Evolutionary conservation across 1,140 invertebrate genomes (phyloP).

Genomic region (Neodiprion pinetum): DNA sequence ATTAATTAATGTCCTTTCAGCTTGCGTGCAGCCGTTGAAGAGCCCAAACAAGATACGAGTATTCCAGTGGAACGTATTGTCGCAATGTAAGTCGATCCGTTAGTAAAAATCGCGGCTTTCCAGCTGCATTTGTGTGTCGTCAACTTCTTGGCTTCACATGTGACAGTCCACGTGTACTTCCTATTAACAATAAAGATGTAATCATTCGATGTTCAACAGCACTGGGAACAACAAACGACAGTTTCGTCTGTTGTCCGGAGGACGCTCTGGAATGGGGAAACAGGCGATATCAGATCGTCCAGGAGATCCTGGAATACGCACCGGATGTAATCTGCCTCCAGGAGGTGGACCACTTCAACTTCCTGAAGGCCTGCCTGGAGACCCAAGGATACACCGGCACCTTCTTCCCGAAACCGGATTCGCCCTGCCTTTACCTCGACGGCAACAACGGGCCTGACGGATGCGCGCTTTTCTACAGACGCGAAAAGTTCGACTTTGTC

Average conservation of each 20-base stretch:
- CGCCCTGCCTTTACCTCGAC: slow-evolving; percentile 76
- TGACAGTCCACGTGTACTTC: background rate
- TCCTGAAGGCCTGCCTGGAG: slow-evolving; percentile 68
- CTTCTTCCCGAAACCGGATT: slow-evolving; percentile 82
- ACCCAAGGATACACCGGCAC: slow-evolving; percentile 73
- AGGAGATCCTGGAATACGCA: slow-evolving; percentile 74
- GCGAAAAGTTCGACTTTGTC: slow-evolving; percentile 69
- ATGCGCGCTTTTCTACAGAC: slow-evolving; percentile 78
- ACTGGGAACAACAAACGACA: slow-evolving; percentile 74
- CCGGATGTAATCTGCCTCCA: slow-evolving; percentile 76
- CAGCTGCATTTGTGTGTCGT: too few species aligned
- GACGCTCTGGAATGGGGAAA: slow-evolving; percentile 75
- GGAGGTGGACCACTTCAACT: slow-evolving; percentile 82
- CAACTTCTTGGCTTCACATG: background rate
- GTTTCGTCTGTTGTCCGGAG: slow-evolving; percentile 76
- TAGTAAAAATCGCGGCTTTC: background rate
- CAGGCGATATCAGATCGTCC: slow-evolving; percentile 72
- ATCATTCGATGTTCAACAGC: slow-evolving; percentile 62
- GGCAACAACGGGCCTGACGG: slow-evolving; percentile 82
- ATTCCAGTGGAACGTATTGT: slow-evolving; percentile 80
- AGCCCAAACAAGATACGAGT: slow-evolving; percentile 63
- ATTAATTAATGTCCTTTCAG: slow-evolving; percentile 39
- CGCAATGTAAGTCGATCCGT: slow-evolving; percentile 69
- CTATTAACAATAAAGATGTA: too few species aligned
- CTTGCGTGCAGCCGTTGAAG: slow-evolving; percentile 51